Evolutionary conservation across 2,888 invertebrate species (phyloP), one percentile per base, ranked within the genome.

Genomic region (Cyrtodaria siliqua): DNA sequence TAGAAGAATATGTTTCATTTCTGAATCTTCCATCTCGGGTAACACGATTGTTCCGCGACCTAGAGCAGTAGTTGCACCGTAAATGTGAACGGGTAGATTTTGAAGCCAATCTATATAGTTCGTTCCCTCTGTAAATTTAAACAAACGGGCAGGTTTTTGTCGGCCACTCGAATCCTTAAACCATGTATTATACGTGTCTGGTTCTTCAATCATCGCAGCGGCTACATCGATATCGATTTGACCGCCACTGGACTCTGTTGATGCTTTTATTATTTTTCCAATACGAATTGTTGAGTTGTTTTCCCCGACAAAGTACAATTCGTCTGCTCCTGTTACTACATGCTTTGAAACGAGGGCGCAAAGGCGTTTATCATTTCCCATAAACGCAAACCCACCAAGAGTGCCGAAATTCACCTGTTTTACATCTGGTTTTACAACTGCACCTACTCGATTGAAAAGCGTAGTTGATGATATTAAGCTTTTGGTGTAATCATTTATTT

Each of bases 51-150:
- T 56, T 4, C 69, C 69, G 20, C 20, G 18, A 33, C 69, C 69
- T 18, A 61, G 56, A n/a, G 4, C 4, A n/a, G 61, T 70, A 12
- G 49, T 47, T 1, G 69, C 69, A 6, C 69, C 69, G 49, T 33
- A 70, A 18, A 70, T n/a, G 62, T 53, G 8, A 70, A 38, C 2
- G 56, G 62, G 14, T 20, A 4, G 8, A 70, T 23, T 18, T 18
- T 27, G 2, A n/a, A n/a, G n/a, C n/a, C n/a, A n/a, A n/a, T n/a
- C n/a, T n/a, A n/a, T n/a, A n/a, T n/a, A n/a, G n/a, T n/a, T n/a
- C n/a, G n/a, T n/a, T n/a, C 20, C 23, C 8, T 49, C 27, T 2
- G 29, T 56, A 9, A 38, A 33, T 23, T 56, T 24, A 20, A 20
- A 56, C 20, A 56, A 16, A 2, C 4, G 16, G 20, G 23, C 38